Evolutionary conservation across 2,888 invertebrate genomes (phyloP).

Genomic region (Cantharis rufa): DNA sequence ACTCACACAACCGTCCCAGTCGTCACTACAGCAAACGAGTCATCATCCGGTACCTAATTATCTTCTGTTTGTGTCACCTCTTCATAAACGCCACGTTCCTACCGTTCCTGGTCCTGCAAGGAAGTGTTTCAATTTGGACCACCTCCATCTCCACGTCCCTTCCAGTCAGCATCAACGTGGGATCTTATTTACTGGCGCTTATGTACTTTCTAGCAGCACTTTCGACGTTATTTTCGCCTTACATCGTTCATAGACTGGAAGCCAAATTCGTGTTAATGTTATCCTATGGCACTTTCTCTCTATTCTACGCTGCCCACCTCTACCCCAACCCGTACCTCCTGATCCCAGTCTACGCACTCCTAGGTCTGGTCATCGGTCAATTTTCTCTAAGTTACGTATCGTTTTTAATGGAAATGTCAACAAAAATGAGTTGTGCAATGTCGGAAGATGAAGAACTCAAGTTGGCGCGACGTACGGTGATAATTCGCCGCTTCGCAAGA

Average conservation of each 20-base stretch:
- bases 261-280: conserved; percentile 57
- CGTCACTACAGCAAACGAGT: conserved; percentile 59
- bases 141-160: conserved; percentile 41
- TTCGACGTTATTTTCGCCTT: conserved; percentile 59
- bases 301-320: conserved; percentile 66
- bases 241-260: conserved; percentile 60
- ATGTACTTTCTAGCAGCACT: conserved; percentile 66
- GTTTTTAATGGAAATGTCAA: conserved; percentile 55
- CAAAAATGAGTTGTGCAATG: conserved; percentile 54
- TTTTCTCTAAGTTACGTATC: conserved; percentile 44
- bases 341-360: conserved; percentile 58
- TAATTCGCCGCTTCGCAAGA: conserved; percentile 59
- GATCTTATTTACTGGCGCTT: conserved; percentile 66
- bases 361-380: conserved; percentile 63
- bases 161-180: conserved; percentile 47
- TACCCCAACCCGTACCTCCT: conserved; percentile 61
- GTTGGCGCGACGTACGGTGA: conserved; percentile 46
- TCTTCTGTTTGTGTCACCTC: conserved; percentile 64
- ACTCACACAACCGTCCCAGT: conserved; percentile 42
- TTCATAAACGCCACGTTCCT: conserved; percentile 68
- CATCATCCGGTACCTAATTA: conserved; percentile 59
- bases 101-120: conserved; percentile 64
- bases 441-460: conserved; percentile 54
- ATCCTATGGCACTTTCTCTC: conserved; percentile 60
- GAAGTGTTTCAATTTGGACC: conserved; percentile 58